Evolutionary conservation across 2,888 invertebrate genomes (phyloP), one percentile per base, ranked within the genome.

Genomic region (Chymomyza amoena): DNA sequence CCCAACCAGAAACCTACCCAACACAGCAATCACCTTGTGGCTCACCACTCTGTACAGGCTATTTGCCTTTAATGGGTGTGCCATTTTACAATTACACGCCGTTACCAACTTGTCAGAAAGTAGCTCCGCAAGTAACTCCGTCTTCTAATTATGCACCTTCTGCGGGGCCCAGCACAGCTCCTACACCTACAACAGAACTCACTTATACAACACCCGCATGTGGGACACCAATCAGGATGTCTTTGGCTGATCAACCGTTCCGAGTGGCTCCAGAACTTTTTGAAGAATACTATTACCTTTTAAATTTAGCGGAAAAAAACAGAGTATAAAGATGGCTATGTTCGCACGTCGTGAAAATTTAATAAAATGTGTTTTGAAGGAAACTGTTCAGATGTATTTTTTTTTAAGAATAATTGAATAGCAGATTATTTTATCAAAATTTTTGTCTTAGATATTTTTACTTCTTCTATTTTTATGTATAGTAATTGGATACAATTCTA

Each of bases 251-350:
- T 72, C 89, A 89, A 20, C 88, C 89, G 4, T 89, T 76, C 63
- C 87, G 89, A 3, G 79, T 78, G 36, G 89, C 89, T 5, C 89
- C 88, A 15, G 88, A 89, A 71, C 84, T 89, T 2, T 89, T 88
- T 28, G 61, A 65, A 59, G 84, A 89, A 39, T 88, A 89, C 67
- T 63, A 84, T 61, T 84, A 82, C 51, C 86, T 82, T 32, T 56
- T 87, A 36, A 63, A 68, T 2, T 56, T 84, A 56, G 75, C 70
- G 52, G 75, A 79, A 2, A 62, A 69, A 20, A 70, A 75, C 56
- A 52, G 62, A 6, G 63, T 72, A 64, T 80, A 80, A 66, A 16
- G 13, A 15, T 32, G 36, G 5, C 9, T 32, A 32, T 32, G 32
- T 32, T 32, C 32, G 7, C 7, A 32, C 0, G 9, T 9, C 32